Conservation (phyloP, 1,140 invertebrate genomes). For the Acyrthosiphon pisum region DNA sequence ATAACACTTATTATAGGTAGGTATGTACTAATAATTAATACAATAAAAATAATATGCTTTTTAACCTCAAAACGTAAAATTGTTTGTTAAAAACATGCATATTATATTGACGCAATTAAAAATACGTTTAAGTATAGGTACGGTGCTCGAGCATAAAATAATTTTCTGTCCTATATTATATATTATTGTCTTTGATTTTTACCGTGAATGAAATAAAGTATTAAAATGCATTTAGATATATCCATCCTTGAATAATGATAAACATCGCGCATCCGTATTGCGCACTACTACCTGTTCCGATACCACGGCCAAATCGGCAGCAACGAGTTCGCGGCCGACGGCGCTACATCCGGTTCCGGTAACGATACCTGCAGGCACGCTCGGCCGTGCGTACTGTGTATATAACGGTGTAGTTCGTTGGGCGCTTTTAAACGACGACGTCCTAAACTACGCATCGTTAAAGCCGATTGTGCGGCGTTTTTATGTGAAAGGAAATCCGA, state of each 20-base stretch:
- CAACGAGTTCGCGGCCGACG: background rate
- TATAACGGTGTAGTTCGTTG: background rate
- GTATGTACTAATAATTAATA: too few relatives aligned
- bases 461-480: background rate
- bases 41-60: too few relatives aligned
- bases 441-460: background rate
- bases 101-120: too few relatives aligned
- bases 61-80: too few relatives aligned
- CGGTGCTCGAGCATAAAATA: too few relatives aligned
- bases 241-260: background rate
- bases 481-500: background rate
- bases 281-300: background rate
- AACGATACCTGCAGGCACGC: background rate
- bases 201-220: too few relatives aligned
- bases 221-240: background rate
- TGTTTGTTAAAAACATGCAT: too few relatives aligned
- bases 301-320: background rate
- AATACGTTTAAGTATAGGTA: too few relatives aligned
- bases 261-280: background rate
- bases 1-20: too few relatives aligned
- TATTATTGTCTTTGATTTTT: too few relatives aligned
- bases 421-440: background rate
- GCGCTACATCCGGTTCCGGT: background rate
- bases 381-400: background rate
- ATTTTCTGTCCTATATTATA: too few relatives aligned